Conservation (phyloP, 2,113 vertebrate genomes). For the Corythornis cristatus region DNA sequence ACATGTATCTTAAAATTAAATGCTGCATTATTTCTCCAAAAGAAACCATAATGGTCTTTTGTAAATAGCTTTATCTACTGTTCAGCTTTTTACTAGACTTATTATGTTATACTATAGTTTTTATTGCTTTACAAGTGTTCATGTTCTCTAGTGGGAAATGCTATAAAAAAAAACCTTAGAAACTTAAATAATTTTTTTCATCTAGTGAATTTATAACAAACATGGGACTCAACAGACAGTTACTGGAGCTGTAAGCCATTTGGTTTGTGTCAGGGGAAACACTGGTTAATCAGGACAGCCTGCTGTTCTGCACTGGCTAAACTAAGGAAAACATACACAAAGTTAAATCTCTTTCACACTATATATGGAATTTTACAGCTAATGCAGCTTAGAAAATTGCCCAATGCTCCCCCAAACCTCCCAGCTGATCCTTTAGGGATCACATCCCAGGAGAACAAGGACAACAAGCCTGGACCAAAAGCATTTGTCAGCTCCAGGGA, state of each 20-base stretch:
- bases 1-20: constrained; percentile 27
- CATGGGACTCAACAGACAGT: constrained; percentile 40
- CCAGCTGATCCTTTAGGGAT: neutral
- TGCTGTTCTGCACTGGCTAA: constrained; percentile 26
- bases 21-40: constrained; percentile 1
- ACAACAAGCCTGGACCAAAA: neutral
- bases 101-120: constrained; percentile 1
- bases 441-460: neutral
- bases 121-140: constrained; percentile 52
- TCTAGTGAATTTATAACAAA: constrained; percentile 47
- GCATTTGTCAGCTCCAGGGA: neutral
- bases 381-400: constrained; percentile 1
- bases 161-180: constrained; percentile 36
- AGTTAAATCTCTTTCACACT: constrained; percentile 32
- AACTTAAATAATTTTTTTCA: constrained; percentile 57
- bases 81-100: constrained; percentile 37
- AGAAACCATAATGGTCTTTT: constrained; percentile 30
- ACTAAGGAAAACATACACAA: neutral
- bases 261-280: constrained; percentile 42
- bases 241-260: constrained; percentile 44
- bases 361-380: constrained; percentile 35
- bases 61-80: constrained; percentile 57
- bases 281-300: constrained; percentile 37
- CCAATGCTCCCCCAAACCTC: neutral
- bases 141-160: constrained; percentile 38